Conservation (phyloP, 2,797 vertebrate genomes). For the Pipistrellus kuhlii region DNA sequence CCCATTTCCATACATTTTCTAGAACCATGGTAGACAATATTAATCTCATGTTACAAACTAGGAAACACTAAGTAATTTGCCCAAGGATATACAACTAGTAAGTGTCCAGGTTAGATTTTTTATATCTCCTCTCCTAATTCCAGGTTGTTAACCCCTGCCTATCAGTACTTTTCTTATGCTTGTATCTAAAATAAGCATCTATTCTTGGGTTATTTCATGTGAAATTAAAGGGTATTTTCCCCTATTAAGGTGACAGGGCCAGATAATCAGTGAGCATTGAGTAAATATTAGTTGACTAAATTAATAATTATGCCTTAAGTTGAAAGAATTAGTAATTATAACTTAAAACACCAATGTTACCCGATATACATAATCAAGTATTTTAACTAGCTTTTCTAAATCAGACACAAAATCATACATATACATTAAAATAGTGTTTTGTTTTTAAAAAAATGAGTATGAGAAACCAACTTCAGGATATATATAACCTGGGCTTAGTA, state of each 20-base stretch:
- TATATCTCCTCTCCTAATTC: not conserved
- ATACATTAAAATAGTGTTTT: not conserved
- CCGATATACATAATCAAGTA: not conserved
- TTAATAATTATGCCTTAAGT: not conserved
- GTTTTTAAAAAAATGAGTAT: not conserved
- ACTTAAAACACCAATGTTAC: not conserved
- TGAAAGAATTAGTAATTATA: not conserved
- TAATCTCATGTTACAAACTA: not conserved
- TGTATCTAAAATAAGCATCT: not conserved
- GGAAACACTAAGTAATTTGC: not conserved
- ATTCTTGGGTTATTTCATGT: not conserved
- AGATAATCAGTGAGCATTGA: not conserved
- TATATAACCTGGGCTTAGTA: not conserved
- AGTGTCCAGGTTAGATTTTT: not conserved
- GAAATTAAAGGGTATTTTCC: not conserved
- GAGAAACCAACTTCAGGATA: not conserved
- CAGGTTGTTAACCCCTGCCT: not conserved
- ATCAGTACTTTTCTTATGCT: not conserved
- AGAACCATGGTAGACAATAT: not conserved
- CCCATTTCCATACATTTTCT: not conserved
- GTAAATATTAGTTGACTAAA: not conserved
- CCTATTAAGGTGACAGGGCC: not conserved
- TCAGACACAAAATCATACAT: not conserved
- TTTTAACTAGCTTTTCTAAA: constrained; percentile 34
- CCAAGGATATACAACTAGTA: not conserved